These are phyloP conservation scores for Fopius arisanus DNA, from an alignment of 1,140 invertebrate species.

Conservation along the genomic window DNA sequence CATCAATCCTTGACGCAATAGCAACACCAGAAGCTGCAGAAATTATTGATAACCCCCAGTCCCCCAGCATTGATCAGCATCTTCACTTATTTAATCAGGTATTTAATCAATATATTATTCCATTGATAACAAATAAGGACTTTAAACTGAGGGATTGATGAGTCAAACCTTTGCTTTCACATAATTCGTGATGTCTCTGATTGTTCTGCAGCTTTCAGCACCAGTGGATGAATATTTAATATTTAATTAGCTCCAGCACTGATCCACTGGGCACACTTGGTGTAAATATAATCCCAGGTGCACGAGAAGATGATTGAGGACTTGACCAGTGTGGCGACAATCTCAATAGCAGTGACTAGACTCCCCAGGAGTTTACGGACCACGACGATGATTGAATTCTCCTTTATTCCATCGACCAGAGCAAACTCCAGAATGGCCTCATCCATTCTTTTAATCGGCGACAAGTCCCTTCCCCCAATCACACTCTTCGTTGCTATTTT, in stretches of 20 bases:
- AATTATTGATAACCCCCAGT: too few relatives aligned
- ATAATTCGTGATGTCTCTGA: too few relatives aligned
- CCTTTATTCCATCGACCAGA: not conserved
- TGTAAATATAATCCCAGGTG: slow-evolving; percentile 1
- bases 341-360: not conserved
- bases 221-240: too few relatives aligned
- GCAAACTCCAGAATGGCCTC: not conserved
- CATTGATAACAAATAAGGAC: too few relatives aligned
- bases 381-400: not conserved
- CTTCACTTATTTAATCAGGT: too few relatives aligned
- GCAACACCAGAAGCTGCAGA: not conserved
- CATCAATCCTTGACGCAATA: too few relatives aligned
- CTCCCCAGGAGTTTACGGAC: slow-evolving; percentile 1
- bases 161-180: too few relatives aligned
- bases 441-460: not conserved
- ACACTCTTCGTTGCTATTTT: slow-evolving; percentile 7
- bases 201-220: not conserved
- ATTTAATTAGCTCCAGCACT: not conserved
- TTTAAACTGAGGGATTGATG: too few relatives aligned
- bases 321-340: not conserved
- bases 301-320: slow-evolving; percentile 24
- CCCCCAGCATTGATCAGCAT: too few relatives aligned
- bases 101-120: too few relatives aligned
- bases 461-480: not conserved
- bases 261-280: not conserved